Evolutionary conservation across 2,797 vertebrate species (phyloP).

Genomic region (Thaleichthys pacificus): DNA sequence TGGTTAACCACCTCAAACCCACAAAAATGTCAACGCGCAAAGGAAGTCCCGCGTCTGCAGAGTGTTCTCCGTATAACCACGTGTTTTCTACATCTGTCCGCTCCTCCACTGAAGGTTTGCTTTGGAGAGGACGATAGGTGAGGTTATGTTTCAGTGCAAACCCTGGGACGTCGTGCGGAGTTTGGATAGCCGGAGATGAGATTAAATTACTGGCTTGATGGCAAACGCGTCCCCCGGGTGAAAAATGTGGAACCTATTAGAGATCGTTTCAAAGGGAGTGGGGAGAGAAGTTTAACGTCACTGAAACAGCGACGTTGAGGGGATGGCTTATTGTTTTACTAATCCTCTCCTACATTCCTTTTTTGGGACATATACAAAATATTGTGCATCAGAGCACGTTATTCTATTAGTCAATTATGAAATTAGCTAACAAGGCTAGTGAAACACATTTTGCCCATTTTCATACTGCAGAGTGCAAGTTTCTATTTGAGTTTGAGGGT

Average conservation of each 20-base stretch:
- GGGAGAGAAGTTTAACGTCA: conserved; percentile 36
- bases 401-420: no score
- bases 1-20: conserved; percentile 36
- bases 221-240: conserved; percentile 56
- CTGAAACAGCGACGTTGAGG: conserved; percentile 20
- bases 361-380: no score
- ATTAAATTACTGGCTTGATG: conserved; percentile 68
- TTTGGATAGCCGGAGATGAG: conserved; percentile 61
- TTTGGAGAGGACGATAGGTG: conserved; percentile 35
- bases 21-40: conserved; percentile 45
- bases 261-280: conserved; percentile 55
- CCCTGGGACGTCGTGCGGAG: conserved; percentile 34
- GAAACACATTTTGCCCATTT: no score
- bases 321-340: conserved; percentile 29
- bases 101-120: conserved; percentile 7
- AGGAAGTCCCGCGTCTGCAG: conserved; percentile 41
- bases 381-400: no score
- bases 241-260: conserved; percentile 73
- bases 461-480: not conserved
- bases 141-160: conserved; percentile 37
- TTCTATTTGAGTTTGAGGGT: not conserved
- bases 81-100: conserved; percentile 56
- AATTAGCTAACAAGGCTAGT: no score
- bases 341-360: no score
- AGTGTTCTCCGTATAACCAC: conserved; percentile 42